phyloP scores from a whole-genome alignment of 1,140 invertebrate species.

The Lasaia peninsularis region DNA sequence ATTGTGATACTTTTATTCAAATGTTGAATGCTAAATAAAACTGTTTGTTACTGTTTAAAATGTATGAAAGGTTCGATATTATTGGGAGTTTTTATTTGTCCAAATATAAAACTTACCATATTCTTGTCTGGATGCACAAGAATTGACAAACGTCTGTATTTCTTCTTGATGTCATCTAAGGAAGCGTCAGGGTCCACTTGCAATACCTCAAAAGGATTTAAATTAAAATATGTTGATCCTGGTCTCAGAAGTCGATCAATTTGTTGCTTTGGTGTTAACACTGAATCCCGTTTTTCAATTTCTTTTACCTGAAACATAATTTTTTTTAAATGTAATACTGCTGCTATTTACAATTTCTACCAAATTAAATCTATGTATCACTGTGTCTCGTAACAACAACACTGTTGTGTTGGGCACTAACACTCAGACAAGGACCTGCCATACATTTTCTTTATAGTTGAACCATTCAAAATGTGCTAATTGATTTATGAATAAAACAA shows the following conservation, averaged over 20 bases:
- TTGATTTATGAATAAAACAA: too few relatives aligned
- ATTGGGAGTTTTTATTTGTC: not conserved
- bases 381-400: too few relatives aligned
- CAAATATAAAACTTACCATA: slow-evolving; percentile 56
- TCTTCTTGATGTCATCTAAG: slow-evolving; percentile 96
- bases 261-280: slow-evolving; percentile 95
- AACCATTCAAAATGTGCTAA: too few relatives aligned
- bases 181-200: slow-evolving; percentile 94
- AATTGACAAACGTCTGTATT: slow-evolving; percentile 97
- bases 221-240: slow-evolving; percentile 97
- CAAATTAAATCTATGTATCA: too few relatives aligned
- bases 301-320: slow-evolving; percentile 92
- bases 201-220: slow-evolving; percentile 97
- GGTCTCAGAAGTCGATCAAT: slow-evolving; percentile 94
- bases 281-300: slow-evolving; percentile 94
- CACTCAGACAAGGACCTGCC: not conserved
- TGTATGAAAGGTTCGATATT: not conserved
- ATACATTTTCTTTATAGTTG: too few relatives aligned
- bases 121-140: slow-evolving; percentile 99
- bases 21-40: not conserved
- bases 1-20: not conserved
- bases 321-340: too few relatives aligned
- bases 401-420: too few relatives aligned
- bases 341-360: too few relatives aligned
- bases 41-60: too few relatives aligned